Evolutionary conservation across 2,888 invertebrate species (phyloP).

Genomic region (Orgyia antiqua): DNA sequence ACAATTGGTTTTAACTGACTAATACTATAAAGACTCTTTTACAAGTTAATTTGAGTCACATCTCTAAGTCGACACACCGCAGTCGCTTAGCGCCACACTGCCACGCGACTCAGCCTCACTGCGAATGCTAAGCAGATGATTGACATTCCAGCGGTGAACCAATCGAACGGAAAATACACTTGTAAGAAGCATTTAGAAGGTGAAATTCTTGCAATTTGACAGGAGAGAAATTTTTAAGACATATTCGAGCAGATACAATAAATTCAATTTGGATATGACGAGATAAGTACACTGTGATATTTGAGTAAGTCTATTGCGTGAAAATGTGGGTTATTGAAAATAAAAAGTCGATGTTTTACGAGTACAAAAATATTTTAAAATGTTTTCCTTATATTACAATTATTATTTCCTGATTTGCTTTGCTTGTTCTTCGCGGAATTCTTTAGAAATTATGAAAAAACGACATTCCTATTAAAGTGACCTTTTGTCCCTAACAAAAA

Average conservation of each 20-base stretch:
- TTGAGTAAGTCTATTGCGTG: slow-evolving; percentile 8
- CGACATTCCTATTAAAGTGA: too few species aligned
- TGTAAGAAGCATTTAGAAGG: slow-evolving; percentile 66
- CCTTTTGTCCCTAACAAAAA: too few species aligned
- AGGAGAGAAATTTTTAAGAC: slow-evolving; percentile 23
- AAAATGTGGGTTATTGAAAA: too few species aligned
- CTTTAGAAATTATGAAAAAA: too few species aligned
- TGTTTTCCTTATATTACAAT: too few species aligned
- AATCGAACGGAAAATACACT: slow-evolving; percentile 69
- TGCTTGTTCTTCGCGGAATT: not conserved
- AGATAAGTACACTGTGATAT: slow-evolving; percentile 10
- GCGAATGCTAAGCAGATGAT: slow-evolving; percentile 42
- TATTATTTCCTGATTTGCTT: slow-evolving; percentile 7
- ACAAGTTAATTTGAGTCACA: slow-evolving; percentile 38
- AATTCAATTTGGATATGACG: slow-evolving; percentile 15
- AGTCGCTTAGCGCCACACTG: slow-evolving; percentile 12
- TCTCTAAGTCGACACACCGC: slow-evolving; percentile 1
- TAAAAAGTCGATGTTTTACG: too few species aligned
- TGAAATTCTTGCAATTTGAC: slow-evolving; percentile 51
- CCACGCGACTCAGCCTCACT: slow-evolving; percentile 21
- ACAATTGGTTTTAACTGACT: slow-evolving; percentile 31
- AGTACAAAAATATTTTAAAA: too few species aligned
- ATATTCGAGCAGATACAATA: slow-evolving; percentile 13
- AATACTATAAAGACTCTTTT: slow-evolving; percentile 52
- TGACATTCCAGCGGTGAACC: slow-evolving; percentile 55